Evolutionary conservation across 2,797 vertebrate species (phyloP).

Genomic region (Holocentrus rufus): DNA sequence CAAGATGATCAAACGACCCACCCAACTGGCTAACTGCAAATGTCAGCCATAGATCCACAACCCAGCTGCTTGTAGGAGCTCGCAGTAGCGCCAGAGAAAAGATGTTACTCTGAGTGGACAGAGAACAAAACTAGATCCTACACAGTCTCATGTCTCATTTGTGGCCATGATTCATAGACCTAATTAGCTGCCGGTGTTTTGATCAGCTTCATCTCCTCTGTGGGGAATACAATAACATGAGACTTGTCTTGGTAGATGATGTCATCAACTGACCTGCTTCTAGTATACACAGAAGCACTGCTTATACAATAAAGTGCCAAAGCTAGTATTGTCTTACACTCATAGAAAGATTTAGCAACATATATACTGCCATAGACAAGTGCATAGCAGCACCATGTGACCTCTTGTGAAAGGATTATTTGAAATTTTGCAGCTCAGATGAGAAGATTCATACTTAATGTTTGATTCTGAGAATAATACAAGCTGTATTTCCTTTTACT

Average conservation of each 20-base stretch:
- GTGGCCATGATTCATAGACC: background rate
- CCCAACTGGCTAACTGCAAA: conserved; percentile 61
- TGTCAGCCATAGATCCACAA: conserved; percentile 58
- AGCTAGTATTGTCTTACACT: no score
- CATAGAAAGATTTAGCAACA: background rate
- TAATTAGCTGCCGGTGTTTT: conserved; percentile 14
- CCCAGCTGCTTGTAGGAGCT: conserved; percentile 41
- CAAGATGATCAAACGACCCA: conserved; percentile 63
- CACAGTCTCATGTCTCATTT: background rate
- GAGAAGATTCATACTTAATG: no score
- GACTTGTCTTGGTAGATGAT: background rate
- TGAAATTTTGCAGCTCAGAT: no score
- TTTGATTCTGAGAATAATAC: no score
- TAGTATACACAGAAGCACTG: no score
- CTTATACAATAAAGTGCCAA: no score
- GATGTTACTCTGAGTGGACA: conserved; percentile 16
- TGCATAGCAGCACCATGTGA: no score
- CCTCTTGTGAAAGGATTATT: no score
- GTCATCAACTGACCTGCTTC: background rate
- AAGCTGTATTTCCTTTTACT: no score
- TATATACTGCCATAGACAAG: no score
- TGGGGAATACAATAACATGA: background rate
- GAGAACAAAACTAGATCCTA: background rate
- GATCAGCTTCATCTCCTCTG: background rate
- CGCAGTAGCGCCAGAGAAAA: background rate